phyloP scores from a whole-genome alignment of 2,113 vertebrate genomes.

The Orthonyx spaldingii region DNA sequence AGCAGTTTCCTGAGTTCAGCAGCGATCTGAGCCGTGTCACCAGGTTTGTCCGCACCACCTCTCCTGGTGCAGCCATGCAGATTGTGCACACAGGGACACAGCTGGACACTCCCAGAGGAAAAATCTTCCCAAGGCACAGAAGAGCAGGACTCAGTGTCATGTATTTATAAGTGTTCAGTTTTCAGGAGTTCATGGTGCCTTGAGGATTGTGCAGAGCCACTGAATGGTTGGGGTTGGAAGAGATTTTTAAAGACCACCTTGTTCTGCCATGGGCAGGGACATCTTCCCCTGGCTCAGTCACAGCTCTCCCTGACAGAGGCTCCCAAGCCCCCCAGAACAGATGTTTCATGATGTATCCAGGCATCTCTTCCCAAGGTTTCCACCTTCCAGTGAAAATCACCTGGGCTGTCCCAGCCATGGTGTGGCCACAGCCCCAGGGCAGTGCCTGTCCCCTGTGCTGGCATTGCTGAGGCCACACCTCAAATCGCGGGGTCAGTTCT shows the following conservation, averaged over 20 bases:
- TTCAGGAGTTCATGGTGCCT: background rate
- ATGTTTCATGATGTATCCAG: background rate
- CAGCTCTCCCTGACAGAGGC: background rate
- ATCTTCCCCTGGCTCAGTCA: background rate
- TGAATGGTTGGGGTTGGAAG: background rate
- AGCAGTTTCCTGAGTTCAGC: background rate
- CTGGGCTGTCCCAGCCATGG: background rate
- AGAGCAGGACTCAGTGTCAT: accelerated
- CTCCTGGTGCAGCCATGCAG: background rate
- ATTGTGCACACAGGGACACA: background rate
- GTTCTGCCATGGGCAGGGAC: background rate
- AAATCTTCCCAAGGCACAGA: background rate
- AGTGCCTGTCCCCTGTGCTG: background rate
- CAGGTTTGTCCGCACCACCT: background rate
- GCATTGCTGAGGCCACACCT: background rate
- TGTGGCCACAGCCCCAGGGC: background rate
- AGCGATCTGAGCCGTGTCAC: background rate
- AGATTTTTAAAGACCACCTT: background rate
- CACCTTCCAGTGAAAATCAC: background rate
- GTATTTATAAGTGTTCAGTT: background rate
- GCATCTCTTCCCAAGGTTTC: background rate
- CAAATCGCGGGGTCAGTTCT: background rate
- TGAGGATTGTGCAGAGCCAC: background rate
- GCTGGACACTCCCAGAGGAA: background rate
- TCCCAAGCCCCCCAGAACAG: background rate